phyloP scores from a whole-genome alignment of 1,140 invertebrate species.

The Lycorma delicatula region DNA sequence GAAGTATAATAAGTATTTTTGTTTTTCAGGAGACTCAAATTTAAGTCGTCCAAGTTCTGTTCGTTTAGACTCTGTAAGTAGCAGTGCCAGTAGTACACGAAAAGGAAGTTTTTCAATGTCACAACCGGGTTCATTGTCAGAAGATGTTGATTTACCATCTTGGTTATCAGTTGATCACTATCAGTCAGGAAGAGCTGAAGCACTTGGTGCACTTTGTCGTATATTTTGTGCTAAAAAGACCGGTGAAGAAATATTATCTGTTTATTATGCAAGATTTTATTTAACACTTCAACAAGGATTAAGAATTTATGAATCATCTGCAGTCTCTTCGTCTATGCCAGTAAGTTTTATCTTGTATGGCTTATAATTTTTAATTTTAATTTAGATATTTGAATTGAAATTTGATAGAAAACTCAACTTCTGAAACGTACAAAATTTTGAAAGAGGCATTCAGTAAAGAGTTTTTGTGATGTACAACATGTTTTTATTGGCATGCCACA shows the following conservation, averaged over 20 bases:
- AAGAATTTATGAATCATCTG: constrained; percentile 43
- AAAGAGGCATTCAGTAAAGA: no score
- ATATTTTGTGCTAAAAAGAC: constrained; percentile 96
- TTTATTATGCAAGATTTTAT: constrained; percentile 93
- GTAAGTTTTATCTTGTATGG: no score
- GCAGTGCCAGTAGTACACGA: background rate
- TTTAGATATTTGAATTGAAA: no score
- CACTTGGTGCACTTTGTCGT: constrained; percentile 86
- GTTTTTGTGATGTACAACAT: no score
- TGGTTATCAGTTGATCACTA: constrained; percentile 35
- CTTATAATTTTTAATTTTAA: no score
- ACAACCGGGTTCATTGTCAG: constrained; percentile 30
- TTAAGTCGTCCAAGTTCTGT: constrained; percentile 22
- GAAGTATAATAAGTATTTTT: no score
- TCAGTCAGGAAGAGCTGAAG: constrained; percentile 85
- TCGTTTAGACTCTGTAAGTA: constrained; percentile 16
- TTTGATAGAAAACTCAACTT: no score
- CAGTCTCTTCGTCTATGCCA: background rate
- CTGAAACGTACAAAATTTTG: no score
- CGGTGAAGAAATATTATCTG: constrained; percentile 86
- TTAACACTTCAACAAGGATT: constrained; percentile 83
- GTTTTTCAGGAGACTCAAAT: constrained; percentile 23
- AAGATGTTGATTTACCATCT: constrained; percentile 23
- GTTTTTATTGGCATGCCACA: no score
- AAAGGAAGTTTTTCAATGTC: constrained; percentile 24